A percentile compares a stretch with the other conserved stretches of the same genome.
phyloP scores from a whole-genome alignment of 2,888 invertebrate species.

The Miltochrista miniata region DNA sequence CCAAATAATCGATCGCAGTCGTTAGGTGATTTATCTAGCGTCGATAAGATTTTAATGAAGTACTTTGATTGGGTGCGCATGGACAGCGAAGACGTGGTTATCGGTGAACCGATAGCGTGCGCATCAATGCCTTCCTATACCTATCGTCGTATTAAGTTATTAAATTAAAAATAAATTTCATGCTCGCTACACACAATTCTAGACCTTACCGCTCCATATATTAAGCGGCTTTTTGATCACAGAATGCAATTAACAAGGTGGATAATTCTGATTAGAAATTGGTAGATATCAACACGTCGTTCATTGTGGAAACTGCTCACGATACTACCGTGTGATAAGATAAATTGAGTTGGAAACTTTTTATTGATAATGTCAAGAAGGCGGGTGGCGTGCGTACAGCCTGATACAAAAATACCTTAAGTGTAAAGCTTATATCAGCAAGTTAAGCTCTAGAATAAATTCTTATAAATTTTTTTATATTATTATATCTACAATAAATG shows the following conservation, averaged over 20 bases:
- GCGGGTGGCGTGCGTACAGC: conserved; percentile 61
- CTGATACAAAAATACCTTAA: conserved; percentile 28
- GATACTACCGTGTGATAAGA: conserved; percentile 80
- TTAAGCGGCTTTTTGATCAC: conserved; percentile 46
- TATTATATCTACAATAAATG: too few relatives aligned
- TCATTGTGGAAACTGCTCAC: conserved; percentile 80
- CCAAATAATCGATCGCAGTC: conserved; percentile 81
- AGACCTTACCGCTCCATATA: conserved; percentile 41
- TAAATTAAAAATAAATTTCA: conserved; percentile 76
- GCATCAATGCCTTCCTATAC: conserved; percentile 75
- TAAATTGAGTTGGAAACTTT: conserved; percentile 75
- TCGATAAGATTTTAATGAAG: conserved; percentile 84
- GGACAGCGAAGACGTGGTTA: conserved; percentile 71
- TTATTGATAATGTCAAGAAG: conserved; percentile 70
- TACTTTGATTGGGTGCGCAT: conserved; percentile 81
- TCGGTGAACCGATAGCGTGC: conserved; percentile 70
- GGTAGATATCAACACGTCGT: conserved; percentile 81
- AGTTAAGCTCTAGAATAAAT: too few relatives aligned
- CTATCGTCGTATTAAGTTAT: conserved; percentile 80
- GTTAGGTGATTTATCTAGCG: conserved; percentile 82
- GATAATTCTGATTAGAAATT: conserved; percentile 82
- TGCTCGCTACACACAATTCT: conserved; percentile 38
- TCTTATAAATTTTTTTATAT: too few relatives aligned
- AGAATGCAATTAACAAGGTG: conserved; percentile 74
- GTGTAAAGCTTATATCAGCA: conserved; percentile 7